phyloP scores from a whole-genome alignment of 2,888 invertebrate genomes.

The Caenorhabditis drosophilae region DNA sequence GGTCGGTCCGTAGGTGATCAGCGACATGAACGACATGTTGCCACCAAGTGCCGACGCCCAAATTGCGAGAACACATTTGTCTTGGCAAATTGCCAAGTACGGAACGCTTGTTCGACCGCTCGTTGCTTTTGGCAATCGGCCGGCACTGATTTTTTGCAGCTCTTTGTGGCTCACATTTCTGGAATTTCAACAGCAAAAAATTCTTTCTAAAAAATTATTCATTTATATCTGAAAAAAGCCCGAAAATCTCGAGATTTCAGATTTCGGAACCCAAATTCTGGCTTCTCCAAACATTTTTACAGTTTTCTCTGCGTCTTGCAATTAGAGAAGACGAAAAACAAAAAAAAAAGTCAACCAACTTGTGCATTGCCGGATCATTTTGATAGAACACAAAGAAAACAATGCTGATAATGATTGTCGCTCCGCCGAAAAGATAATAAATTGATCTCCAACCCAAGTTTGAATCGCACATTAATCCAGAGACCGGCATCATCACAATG shows the following conservation, averaged over 20 bases:
- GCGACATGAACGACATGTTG: slow-evolving; percentile 25
- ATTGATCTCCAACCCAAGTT: slow-evolving; percentile 35
- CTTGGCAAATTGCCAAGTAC: slow-evolving; percentile 34
- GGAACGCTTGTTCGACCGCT: slow-evolving; percentile 17
- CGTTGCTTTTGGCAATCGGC: slow-evolving; percentile 8
- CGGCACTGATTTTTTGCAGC: slow-evolving; percentile 20
- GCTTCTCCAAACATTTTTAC: too few species aligned
- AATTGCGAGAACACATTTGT: slow-evolving; percentile 18
- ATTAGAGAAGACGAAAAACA: too few species aligned
- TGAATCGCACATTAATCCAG: slow-evolving; percentile 38
- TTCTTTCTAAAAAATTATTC: neutral
- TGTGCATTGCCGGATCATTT: slow-evolving; percentile 28
- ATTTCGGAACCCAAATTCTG: too few species aligned
- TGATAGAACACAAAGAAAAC: slow-evolving; percentile 26
- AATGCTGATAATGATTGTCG: slow-evolving; percentile 8
- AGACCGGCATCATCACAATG: slow-evolving; percentile 37
- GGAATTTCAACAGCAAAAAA: slow-evolving; percentile 3
- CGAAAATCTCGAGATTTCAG: too few species aligned
- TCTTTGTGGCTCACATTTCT: slow-evolving; percentile 38
- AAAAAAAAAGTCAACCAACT: too few species aligned
- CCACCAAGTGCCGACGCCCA: slow-evolving; percentile 34
- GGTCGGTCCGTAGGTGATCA: slow-evolving; percentile 32
- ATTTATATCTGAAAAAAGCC: neutral
- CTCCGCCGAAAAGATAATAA: slow-evolving; percentile 31
- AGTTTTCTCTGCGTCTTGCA: too few species aligned